Conservation (phyloP, 2,113 vertebrate species). For the Seriola quinqueradiata region DNA sequence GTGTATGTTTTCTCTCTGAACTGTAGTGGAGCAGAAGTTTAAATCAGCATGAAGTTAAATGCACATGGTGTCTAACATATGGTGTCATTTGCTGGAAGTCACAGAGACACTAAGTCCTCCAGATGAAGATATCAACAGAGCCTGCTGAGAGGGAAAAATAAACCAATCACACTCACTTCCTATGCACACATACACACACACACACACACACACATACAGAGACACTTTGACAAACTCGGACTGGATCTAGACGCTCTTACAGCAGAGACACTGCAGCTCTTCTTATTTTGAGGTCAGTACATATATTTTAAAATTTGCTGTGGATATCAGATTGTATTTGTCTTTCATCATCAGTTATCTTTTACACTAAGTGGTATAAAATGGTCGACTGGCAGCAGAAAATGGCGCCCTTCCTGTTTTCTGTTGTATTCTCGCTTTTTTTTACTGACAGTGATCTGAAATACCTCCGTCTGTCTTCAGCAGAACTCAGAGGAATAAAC, state of each 20-base stretch:
- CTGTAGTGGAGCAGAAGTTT: no score
- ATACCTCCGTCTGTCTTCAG: slow-evolving; percentile 14
- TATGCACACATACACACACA: slow-evolving; percentile 16
- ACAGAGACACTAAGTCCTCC: neutral
- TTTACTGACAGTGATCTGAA: neutral
- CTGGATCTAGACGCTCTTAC: slow-evolving; percentile 1
- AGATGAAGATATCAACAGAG: slow-evolving; percentile 29
- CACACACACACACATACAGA: neutral
- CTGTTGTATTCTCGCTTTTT: neutral
- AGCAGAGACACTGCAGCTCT: neutral
- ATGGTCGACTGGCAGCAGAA: slow-evolving; percentile 65
- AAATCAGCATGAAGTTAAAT: no score
- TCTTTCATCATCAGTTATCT: neutral
- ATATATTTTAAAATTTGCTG: neutral
- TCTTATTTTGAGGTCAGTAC: neutral
- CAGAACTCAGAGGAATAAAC: neutral
- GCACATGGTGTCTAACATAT: neutral
- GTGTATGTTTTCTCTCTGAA: no score
- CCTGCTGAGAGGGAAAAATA: slow-evolving; percentile 7
- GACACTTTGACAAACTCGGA: neutral
- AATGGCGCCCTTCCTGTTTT: slow-evolving; percentile 66
- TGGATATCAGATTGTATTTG: neutral
- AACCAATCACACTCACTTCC: slow-evolving; percentile 64
- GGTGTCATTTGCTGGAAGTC: slow-evolving; percentile 11
- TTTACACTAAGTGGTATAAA: slow-evolving; percentile 38